phyloP scores from a whole-genome alignment of 2,888 invertebrate genomes.

The Apoda limacodes region DNA sequence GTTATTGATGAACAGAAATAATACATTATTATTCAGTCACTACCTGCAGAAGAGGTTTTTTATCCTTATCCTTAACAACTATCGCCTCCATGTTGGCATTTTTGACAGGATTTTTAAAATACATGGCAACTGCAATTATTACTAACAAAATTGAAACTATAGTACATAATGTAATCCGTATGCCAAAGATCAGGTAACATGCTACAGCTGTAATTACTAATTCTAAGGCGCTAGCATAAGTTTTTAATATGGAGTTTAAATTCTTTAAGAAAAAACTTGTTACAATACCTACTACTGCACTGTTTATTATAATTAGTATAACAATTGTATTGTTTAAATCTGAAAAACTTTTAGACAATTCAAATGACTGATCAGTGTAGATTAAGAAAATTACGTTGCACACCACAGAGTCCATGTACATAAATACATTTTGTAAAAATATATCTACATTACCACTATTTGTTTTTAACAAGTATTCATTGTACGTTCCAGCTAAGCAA shows the following conservation, averaged over 20 bases:
- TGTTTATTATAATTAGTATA: constrained; percentile 86
- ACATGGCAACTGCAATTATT: constrained; percentile 84
- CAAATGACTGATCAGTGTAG: constrained; percentile 72
- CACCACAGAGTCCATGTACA: constrained; percentile 95
- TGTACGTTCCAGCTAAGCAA: constrained; percentile 95
- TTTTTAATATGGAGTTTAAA: constrained; percentile 94
- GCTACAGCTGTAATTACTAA: constrained; percentile 90
- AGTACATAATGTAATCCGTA: constrained; percentile 86
- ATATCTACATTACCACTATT: constrained; percentile 87
- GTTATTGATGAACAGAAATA: too few species aligned
- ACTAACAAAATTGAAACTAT: constrained; percentile 85
- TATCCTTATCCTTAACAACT: constrained; percentile 26
- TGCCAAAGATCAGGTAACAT: constrained; percentile 87
- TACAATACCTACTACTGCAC: constrained; percentile 91
- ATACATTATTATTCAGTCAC: constrained; percentile 20
- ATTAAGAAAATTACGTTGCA: constrained; percentile 84
- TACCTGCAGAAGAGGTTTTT: constrained; percentile 39
- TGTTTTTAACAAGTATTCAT: constrained; percentile 92
- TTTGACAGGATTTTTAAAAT: constrained; percentile 89
- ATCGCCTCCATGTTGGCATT: constrained; percentile 39
- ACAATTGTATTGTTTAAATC: constrained; percentile 77
- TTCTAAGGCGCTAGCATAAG: constrained; percentile 94
- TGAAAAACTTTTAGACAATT: constrained; percentile 70
- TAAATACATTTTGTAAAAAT: constrained; percentile 93
- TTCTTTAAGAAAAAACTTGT: constrained; percentile 94